These are phyloP conservation scores for Uloborus plumipes DNA, from an alignment of 2,888 invertebrate genomes.

Conservation along the genomic window DNA sequence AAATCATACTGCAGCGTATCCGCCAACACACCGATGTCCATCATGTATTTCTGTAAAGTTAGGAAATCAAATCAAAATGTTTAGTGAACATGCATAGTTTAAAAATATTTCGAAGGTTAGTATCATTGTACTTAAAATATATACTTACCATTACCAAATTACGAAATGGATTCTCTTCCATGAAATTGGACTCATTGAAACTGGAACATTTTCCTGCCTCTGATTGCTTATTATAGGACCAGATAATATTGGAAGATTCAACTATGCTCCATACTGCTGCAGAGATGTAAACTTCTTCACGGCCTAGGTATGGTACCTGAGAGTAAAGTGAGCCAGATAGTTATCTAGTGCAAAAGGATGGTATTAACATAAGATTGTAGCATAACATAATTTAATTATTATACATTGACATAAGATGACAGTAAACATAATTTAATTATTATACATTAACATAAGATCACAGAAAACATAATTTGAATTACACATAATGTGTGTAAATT, in stretches of 20 bases:
- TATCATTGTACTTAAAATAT: too few relatives aligned
- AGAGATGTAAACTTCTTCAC: constrained; percentile 36
- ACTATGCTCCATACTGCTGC: constrained; percentile 25
- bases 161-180: not conserved
- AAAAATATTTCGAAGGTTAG: too few relatives aligned
- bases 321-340: not conserved
- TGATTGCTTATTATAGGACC: not conserved
- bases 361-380: not conserved
- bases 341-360: not conserved
- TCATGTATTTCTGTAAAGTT: constrained; percentile 20
- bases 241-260: constrained; percentile 7
- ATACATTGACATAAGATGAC: not conserved
- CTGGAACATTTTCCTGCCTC: not conserved
- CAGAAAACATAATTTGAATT: not conserved
- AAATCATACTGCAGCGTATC: constrained; percentile 20
- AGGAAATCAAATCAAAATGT: not conserved
- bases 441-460: not conserved
- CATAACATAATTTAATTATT: not conserved
- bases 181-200: constrained; percentile 1
- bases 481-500: not conserved
- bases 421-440: not conserved
- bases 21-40: constrained; percentile 8
- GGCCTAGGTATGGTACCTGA: constrained; percentile 9
- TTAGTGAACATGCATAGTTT: not conserved
- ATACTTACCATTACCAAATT: constrained; percentile 15